phyloP scores from a whole-genome alignment of 2,113 vertebrate species.

The Columba livia region DNA sequence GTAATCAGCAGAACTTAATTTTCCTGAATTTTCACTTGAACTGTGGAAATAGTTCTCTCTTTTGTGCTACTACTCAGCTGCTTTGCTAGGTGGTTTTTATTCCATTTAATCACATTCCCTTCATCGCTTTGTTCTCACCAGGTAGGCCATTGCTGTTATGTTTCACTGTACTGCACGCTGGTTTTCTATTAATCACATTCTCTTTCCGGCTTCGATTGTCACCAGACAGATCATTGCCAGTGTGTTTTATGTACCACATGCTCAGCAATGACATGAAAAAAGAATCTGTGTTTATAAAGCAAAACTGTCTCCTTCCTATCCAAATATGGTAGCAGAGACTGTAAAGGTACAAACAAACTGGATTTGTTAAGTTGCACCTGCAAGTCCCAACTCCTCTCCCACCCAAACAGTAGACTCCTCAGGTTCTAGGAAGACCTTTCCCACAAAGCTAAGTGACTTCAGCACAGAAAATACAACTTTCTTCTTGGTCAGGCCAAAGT shows the following conservation, averaged over 20 bases:
- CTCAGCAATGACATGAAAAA: background rate
- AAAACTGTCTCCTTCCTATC: background rate
- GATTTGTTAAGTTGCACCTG: background rate
- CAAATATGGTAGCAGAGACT: background rate
- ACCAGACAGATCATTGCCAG: background rate
- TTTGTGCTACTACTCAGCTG: background rate
- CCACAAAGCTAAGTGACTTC: background rate
- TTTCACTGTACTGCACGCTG: background rate
- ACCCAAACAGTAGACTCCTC: background rate
- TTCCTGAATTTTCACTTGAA: background rate
- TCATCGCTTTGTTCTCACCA: background rate
- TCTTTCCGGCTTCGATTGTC: background rate
- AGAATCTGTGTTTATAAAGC: background rate
- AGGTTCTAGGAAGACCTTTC: background rate
- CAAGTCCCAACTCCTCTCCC: background rate
- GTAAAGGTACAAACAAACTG: background rate
- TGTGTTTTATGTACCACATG: background rate
- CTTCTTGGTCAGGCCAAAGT: background rate
- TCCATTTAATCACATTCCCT: background rate
- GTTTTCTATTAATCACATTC: background rate
- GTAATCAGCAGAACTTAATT: background rate
- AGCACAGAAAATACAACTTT: background rate
- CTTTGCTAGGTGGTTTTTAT: background rate
- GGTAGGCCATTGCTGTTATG: background rate
- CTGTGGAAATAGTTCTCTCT: background rate